Base-by-base conservation (phyloP, 1,140 invertebrate genomes). In the Papilio dardanus region DNA sequence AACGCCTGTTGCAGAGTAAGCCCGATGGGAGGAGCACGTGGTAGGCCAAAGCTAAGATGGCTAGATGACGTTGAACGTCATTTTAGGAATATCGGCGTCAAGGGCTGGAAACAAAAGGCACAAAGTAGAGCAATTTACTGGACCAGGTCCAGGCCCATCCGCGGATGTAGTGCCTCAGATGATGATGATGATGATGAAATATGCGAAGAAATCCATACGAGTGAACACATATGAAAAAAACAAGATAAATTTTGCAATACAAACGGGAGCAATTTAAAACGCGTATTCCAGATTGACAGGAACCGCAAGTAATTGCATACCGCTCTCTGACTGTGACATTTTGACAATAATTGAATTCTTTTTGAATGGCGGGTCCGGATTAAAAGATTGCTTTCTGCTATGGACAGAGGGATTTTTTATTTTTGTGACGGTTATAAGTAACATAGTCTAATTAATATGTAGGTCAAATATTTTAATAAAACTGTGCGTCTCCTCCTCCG, bases 311-410 rank as follows among this genome's bases (percentile, higher is more conserved):
- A 58, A 58, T 58, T 58, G 54, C 54, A 58, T 58, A 58, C 54
- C 54, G 54, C 54, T 28, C 24, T 24, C 21, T 58, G 54, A 58
- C 54, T 58, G 54, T 58, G 54, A 58, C 54, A 58, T 58, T 58
- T 58, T 58, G 54, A 58, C 54, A 58, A 58, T 58, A 58, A 58
- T 58, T 58, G 54, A 58, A 58, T 58, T 58, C 54, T 58, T 58
- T 58, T 58, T 58, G 54, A 58, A 58, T 28, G 54, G 54, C 21
- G 24, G 24, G 10, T n/a, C 54, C 54, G 54, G 54, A 58, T 58
- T 58, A 58, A 58, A 58, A 58, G 54, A 58, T 58, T 58, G 54
- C 8, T 58, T 58, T 58, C 21, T 58, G 54, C 8, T 58, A 28
- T 58, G 24, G 3, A 58, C 24, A 58, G 8, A 28, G 54, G 24